Conservation (phyloP, 2,113 vertebrate species). For the Tyto alba region DNA sequence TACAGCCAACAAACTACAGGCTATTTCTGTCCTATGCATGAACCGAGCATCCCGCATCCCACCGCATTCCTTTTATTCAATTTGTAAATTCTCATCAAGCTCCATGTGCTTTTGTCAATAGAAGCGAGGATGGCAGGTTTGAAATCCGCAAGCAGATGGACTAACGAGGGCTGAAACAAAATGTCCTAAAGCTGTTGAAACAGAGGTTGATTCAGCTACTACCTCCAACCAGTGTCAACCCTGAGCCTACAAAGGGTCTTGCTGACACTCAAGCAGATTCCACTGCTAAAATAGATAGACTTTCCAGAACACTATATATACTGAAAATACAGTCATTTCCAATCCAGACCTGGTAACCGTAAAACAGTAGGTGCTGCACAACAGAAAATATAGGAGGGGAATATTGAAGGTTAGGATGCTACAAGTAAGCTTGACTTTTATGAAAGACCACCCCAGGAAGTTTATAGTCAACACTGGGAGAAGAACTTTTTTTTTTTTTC, state of each 20-base stretch:
- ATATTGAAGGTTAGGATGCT: neutral
- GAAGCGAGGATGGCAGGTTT: neutral
- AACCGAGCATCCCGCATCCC: neutral
- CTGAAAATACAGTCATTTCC: neutral
- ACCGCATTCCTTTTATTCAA: neutral
- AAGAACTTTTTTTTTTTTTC: too few species aligned
- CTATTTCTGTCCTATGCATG: neutral
- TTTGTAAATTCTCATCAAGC: neutral
- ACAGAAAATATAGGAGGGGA: neutral
- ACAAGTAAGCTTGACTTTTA: neutral
- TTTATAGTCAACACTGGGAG: neutral
- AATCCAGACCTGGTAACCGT: neutral
- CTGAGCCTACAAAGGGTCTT: neutral
- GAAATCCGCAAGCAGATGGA: neutral
- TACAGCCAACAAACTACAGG: neutral
- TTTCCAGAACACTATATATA: neutral
- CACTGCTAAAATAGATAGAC: neutral
- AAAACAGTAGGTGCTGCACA: neutral
- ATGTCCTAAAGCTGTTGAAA: neutral
- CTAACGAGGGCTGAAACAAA: neutral
- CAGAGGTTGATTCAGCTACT: neutral
- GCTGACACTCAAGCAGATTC: neutral
- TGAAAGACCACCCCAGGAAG: rapidly evolving
- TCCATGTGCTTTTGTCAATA: neutral
- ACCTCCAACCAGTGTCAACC: neutral